A percentile compares a stretch with the other conserved stretches of the same genome.
phyloP scores from a whole-genome alignment of 2,888 invertebrate species.

The Drosophila mayaguana region DNA sequence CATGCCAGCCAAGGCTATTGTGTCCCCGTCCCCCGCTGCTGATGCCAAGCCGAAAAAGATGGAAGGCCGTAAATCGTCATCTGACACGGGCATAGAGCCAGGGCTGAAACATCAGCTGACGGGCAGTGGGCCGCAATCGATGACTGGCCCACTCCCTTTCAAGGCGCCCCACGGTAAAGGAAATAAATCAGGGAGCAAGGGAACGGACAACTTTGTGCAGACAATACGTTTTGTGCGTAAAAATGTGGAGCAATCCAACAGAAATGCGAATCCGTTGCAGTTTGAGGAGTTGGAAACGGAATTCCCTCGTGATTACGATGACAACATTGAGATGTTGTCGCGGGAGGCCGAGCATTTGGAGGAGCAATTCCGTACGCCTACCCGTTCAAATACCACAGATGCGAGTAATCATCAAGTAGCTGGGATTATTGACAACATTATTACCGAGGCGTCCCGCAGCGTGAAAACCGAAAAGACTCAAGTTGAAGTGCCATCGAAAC shows the following conservation, averaged over 20 bases:
- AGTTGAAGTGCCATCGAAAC: slow-evolving; percentile 65
- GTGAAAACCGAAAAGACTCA: slow-evolving; percentile 62
- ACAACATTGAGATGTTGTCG: slow-evolving; percentile 85
- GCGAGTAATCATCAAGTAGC: slow-evolving; percentile 62
- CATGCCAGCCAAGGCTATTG: slow-evolving; percentile 60
- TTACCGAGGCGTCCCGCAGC: slow-evolving; percentile 71
- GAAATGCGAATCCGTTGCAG: slow-evolving; percentile 78
- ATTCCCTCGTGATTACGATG: slow-evolving; percentile 85
- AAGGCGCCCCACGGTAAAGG: slow-evolving; percentile 44
- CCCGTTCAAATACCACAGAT: slow-evolving; percentile 70
- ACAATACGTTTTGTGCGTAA: slow-evolving; percentile 84
- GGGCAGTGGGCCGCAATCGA: slow-evolving; percentile 47
- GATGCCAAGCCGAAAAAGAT: slow-evolving; percentile 56
- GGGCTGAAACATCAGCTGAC: slow-evolving; percentile 54
- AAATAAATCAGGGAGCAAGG: slow-evolving; percentile 36
- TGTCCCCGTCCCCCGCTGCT: slow-evolving; percentile 41
- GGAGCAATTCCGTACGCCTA: slow-evolving; percentile 84
- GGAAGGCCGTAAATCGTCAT: slow-evolving; percentile 70
- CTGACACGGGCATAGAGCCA: slow-evolving; percentile 71
- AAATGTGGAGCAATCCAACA: slow-evolving; percentile 83
- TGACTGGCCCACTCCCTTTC: slow-evolving; percentile 51
- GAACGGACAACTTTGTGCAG: slow-evolving; percentile 65
- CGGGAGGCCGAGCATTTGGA: slow-evolving; percentile 85
- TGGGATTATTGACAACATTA: slow-evolving; percentile 70
- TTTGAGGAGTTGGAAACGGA: slow-evolving; percentile 84